Percentiles rank a stretch among this genome's conserved stretches.
phyloP scores from a whole-genome alignment of 1,140 invertebrate genomes.

The Holotrichia oblita region DNA sequence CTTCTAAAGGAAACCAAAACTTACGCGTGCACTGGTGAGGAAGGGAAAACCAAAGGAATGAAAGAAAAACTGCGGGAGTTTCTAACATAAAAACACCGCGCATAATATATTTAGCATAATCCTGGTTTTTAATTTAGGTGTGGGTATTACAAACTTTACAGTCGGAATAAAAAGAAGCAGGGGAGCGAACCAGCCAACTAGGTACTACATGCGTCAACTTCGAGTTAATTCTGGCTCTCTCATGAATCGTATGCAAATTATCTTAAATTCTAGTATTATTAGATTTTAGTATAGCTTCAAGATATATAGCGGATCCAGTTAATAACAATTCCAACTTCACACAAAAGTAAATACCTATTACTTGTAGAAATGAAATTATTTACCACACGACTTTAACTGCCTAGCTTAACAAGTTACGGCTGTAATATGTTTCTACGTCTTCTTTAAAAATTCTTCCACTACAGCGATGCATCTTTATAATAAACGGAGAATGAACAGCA shows the following conservation, averaged over 20 bases:
- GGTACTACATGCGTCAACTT: not conserved
- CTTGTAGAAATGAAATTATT: slow-evolving; percentile 7
- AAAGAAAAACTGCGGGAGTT: not conserved
- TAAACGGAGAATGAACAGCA: not conserved
- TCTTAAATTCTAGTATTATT: too few relatives aligned
- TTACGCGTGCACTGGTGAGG: not conserved
- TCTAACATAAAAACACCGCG: not conserved
- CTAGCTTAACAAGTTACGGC: not conserved
- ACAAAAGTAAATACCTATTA: too few relatives aligned
- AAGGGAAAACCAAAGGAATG: not conserved
- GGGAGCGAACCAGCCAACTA: not conserved
- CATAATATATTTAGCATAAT: slow-evolving; percentile 44
- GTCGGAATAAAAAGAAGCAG: slow-evolving; percentile 41
- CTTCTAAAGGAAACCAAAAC: not conserved
- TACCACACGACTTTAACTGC: too few relatives aligned
- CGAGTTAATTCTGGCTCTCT: slow-evolving; percentile 22
- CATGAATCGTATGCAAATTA: too few relatives aligned
- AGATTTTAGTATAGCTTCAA: too few relatives aligned
- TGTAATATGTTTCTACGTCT: slow-evolving; percentile 2
- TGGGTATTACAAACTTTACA: slow-evolving; percentile 48
- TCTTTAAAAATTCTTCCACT: not conserved
- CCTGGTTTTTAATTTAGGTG: slow-evolving; percentile 48
- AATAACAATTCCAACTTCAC: too few relatives aligned
- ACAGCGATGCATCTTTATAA: slow-evolving; percentile 21
- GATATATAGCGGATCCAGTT: too few relatives aligned